Evolutionary conservation across 1,140 invertebrate species (phyloP).

Genomic region (Orius insidiosus): DNA sequence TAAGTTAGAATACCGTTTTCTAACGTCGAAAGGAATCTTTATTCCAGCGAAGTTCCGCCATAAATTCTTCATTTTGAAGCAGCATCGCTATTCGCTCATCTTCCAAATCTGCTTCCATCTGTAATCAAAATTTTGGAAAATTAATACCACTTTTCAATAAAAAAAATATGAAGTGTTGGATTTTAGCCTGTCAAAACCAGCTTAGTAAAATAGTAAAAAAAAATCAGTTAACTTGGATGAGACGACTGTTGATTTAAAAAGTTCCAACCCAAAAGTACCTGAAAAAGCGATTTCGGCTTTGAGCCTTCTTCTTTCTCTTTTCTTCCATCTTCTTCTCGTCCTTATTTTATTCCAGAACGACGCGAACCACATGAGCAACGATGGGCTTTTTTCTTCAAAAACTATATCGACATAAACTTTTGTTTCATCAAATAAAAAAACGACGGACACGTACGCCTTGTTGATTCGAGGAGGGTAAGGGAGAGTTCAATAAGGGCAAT

Average conservation of each 20-base stretch:
- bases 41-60: slow-evolving; percentile 72
- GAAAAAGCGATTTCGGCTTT: slow-evolving; percentile 8
- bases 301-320: slow-evolving; percentile 9
- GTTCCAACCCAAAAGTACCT: not conserved
- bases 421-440: not conserved
- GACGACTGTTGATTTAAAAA: no score
- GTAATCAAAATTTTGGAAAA: slow-evolving; percentile 6
- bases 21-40: slow-evolving; percentile 70
- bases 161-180: not conserved
- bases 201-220: no score
- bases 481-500: not conserved
- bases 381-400: not conserved
- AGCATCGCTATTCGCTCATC: slow-evolving; percentile 75
- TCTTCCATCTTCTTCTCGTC: slow-evolving; percentile 14
- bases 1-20: slow-evolving; percentile 65
- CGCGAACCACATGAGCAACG: slow-evolving; percentile 16
- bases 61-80: slow-evolving; percentile 84
- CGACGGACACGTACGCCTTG: not conserved
- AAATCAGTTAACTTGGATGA: no score
- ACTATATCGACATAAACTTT: not conserved
- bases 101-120: slow-evolving; percentile 30
- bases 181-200: no score
- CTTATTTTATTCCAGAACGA: slow-evolving; percentile 15
- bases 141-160: no score
- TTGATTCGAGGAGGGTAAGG: not conserved